Percentiles rank a stretch among this genome's conserved stretches.
Conservation (phyloP, 1,140 invertebrate genomes). For the Cotesia glomerata region DNA sequence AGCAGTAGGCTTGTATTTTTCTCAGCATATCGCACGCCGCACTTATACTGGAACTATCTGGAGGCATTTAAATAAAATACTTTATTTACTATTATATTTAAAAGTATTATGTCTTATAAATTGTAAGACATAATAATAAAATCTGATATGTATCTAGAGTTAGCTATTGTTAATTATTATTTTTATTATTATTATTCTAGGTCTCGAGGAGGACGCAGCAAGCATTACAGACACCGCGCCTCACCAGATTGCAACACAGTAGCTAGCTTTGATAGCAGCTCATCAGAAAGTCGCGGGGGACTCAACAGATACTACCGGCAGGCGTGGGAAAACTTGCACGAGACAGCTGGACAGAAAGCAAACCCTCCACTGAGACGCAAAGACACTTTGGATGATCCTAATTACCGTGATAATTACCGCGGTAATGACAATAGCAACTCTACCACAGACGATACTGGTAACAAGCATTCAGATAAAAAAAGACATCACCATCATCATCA, state of each 20-base stretch:
- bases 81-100: not conserved
- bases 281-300: slow-evolving; percentile 80
- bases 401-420: slow-evolving; percentile 61
- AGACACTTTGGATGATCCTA: slow-evolving; percentile 75
- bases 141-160: not conserved
- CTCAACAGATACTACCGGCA: slow-evolving; percentile 86
- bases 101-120: not conserved
- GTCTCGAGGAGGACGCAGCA: slow-evolving; percentile 73
- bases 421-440: slow-evolving; percentile 33
- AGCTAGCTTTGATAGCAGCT: slow-evolving; percentile 84
- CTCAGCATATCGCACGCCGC: not conserved
- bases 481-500: slow-evolving; percentile 79
- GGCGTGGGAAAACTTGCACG: slow-evolving; percentile 91
- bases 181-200: slow-evolving; percentile 55
- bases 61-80: not conserved
- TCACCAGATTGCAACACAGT: slow-evolving; percentile 89
- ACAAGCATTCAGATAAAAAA: slow-evolving; percentile 70
- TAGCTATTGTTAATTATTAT: not conserved
- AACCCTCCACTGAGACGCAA: slow-evolving; percentile 69
- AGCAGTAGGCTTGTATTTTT: not conserved
- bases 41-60: not conserved
- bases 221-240: slow-evolving; percentile 84
- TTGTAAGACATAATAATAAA: not conserved
- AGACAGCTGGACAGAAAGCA: slow-evolving; percentile 73
- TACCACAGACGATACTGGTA: slow-evolving; percentile 44